Evolutionary conservation across 2,113 vertebrate species (phyloP).

Genomic region (Prolemur simus): DNA sequence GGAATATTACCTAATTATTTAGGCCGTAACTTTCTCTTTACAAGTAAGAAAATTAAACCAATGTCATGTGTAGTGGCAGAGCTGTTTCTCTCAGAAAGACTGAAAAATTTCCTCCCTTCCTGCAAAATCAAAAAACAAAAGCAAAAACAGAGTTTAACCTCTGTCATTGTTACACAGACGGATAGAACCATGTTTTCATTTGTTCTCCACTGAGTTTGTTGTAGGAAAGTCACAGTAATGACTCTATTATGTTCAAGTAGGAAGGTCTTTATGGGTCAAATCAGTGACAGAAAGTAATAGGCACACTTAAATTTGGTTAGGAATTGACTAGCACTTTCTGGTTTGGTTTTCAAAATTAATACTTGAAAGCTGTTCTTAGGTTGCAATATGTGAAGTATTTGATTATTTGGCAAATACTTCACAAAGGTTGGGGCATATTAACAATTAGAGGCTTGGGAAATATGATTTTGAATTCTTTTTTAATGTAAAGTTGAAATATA

Average conservation of each 20-base stretch:
- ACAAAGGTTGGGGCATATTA: neutral
- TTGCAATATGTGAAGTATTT: neutral
- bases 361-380: neutral
- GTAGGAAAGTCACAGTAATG: neutral
- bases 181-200: neutral
- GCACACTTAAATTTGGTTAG: neutral
- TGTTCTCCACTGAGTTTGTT: neutral
- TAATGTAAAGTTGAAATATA: neutral
- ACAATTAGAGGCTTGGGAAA: neutral
- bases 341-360: neutral
- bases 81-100: neutral
- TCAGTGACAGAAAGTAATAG: slow-evolving; percentile 27
- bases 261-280: neutral
- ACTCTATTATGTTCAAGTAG: neutral
- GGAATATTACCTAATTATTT: slow-evolving; percentile 53
- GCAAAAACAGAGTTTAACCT: neutral
- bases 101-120: neutral
- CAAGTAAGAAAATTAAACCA: slow-evolving; percentile 32
- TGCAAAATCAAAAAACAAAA: neutral
- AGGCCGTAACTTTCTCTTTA: neutral
- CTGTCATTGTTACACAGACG: neutral
- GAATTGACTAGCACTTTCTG: neutral
- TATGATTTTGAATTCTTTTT: neutral
- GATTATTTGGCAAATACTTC: neutral
- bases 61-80: neutral